Percentiles rank a stretch among this genome's conserved stretches.
Conservation (phyloP, 2,113 vertebrate species). For the Nothocercus julius region DNA sequence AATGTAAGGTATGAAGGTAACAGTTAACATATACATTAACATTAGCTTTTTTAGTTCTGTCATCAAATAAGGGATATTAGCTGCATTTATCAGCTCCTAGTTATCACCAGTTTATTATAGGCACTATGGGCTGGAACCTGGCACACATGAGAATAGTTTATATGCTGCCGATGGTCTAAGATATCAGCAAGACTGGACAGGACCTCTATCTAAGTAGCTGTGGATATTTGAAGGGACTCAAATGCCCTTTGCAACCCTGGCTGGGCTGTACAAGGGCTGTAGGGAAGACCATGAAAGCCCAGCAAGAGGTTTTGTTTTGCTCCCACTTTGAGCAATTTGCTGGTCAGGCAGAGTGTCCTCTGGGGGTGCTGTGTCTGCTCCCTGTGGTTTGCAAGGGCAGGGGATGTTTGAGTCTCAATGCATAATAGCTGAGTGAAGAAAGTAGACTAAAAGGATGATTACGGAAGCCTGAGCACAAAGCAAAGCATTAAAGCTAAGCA, state of each 20-base stretch:
- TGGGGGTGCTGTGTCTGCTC: neutral
- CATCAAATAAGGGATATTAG: conserved; percentile 15
- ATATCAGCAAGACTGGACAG: neutral
- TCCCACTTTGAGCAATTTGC: neutral
- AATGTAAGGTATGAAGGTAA: neutral
- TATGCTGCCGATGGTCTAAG: neutral
- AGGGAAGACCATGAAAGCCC: neutral
- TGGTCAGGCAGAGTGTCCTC: neutral
- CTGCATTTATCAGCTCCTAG: conserved; percentile 30
- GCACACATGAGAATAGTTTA: fast-evolving
- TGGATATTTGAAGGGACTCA: fast-evolving
- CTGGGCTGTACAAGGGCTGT: neutral
- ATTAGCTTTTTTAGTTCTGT: conserved; percentile 14
- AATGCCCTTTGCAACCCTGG: neutral
- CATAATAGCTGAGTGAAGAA: neutral
- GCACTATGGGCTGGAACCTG: neutral
- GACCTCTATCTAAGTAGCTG: neutral
- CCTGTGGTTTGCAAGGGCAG: fast-evolving
- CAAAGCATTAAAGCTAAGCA: neutral
- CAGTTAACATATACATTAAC: neutral
- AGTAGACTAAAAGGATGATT: neutral
- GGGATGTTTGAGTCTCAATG: neutral
- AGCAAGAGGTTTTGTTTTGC: neutral
- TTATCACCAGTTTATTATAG: neutral
- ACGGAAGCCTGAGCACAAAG: neutral